Conservation (phyloP, 1,140 invertebrate species). For the Bradysia coprophila region DNA sequence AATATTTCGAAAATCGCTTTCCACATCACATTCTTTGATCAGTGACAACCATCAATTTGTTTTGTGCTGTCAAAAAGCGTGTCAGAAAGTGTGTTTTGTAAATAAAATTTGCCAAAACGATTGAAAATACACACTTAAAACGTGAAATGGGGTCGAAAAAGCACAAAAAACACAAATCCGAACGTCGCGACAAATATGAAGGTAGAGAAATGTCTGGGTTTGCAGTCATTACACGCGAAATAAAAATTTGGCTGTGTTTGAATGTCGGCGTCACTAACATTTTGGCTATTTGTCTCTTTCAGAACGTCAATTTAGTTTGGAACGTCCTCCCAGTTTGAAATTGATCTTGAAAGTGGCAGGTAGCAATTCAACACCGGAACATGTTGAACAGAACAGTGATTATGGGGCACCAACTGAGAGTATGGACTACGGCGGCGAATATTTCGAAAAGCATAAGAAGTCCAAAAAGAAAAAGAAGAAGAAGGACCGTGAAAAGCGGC, state of each 20-base stretch:
- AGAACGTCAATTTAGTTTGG: conserved; percentile 25
- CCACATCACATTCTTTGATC: no score
- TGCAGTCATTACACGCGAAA: no score
- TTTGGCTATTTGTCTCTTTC: background rate
- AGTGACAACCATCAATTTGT: no score
- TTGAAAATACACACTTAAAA: background rate
- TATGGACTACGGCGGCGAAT: conserved; percentile 6
- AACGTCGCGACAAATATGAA: conserved; percentile 39
- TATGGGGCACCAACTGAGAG: conserved; percentile 8
- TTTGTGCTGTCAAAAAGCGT: no score
- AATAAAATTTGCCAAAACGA: background rate
- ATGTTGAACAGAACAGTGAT: conserved; percentile 24
- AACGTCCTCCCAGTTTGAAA: conserved; percentile 43
- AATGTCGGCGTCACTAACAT: no score
- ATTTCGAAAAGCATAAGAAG: conserved; percentile 40
- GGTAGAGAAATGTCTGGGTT: conserved; percentile 31
- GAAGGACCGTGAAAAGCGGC: conserved; percentile 42
- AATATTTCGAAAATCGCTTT: no score
- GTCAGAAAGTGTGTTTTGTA: background rate
- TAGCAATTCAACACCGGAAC: conserved; percentile 45
- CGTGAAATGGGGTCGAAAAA: conserved; percentile 1
- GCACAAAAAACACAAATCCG: conserved; percentile 47
- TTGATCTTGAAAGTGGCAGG: conserved; percentile 67
- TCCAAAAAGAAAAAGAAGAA: conserved; percentile 64
- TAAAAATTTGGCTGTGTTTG: conserved; percentile 1